Conservation (phyloP, 2,797 vertebrate genomes). For the Hyperoplus immaculatus region DNA sequence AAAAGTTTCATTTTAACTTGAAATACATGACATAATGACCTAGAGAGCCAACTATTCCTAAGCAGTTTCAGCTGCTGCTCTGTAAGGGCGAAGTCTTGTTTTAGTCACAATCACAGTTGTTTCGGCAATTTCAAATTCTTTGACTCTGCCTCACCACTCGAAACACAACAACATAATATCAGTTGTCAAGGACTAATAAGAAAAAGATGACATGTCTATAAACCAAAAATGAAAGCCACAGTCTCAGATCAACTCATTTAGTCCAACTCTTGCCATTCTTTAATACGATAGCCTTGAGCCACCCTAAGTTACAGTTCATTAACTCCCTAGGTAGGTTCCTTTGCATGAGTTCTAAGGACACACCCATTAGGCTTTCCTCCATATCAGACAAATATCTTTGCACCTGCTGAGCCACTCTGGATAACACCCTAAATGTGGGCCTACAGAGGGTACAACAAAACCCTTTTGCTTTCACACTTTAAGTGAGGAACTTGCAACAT, state of each 20-base stretch:
- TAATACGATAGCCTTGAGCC: constrained; percentile 24
- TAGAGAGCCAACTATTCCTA: background rate
- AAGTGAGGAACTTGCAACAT: constrained; percentile 35
- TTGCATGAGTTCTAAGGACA: constrained; percentile 58
- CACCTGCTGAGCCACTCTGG: constrained; percentile 52
- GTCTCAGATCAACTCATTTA: constrained; percentile 34
- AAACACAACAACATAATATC: constrained; percentile 20
- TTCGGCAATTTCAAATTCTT: constrained; percentile 19
- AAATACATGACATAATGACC: constrained; percentile 23
- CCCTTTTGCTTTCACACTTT: constrained; percentile 58
- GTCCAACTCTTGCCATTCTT: constrained; percentile 24
- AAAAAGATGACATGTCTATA: constrained; percentile 39
- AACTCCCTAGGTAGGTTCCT: constrained; percentile 37
- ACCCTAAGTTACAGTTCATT: background rate
- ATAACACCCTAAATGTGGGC: constrained; percentile 45
- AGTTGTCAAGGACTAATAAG: constrained; percentile 48
- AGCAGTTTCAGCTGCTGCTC: constrained; percentile 39
- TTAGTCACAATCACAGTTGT: constrained; percentile 33
- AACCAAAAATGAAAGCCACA: constrained; percentile 32
- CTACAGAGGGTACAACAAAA: constrained; percentile 48
- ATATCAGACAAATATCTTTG: constrained; percentile 60
- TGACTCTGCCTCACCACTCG: constrained; percentile 15
- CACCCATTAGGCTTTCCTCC: constrained; percentile 55
- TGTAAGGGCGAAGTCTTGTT: constrained; percentile 19
- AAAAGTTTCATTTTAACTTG: constrained; percentile 27